Conservation (phyloP, 23 tunicate species). For the Oikopleura albicans region DNA sequence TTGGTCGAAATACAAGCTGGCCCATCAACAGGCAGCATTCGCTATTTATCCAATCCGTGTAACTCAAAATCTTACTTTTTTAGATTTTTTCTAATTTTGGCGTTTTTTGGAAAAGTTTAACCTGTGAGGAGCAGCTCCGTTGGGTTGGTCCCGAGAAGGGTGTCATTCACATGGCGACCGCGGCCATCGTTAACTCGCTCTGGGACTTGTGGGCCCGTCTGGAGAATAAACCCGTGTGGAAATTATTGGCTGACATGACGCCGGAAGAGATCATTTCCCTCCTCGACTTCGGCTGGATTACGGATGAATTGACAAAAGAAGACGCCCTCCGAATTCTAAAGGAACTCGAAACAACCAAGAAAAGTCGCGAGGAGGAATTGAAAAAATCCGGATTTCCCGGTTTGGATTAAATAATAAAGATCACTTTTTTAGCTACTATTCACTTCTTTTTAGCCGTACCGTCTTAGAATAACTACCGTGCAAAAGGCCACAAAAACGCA, state of each 20-base stretch:
- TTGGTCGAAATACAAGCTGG: too few relatives aligned
- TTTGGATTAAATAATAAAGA: too few relatives aligned
- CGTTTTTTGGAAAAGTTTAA: not conserved
- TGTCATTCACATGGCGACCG: conserved; percentile 74
- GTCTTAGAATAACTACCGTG: too few relatives aligned
- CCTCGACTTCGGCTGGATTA: conserved; percentile 76
- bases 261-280: conserved; percentile 53
- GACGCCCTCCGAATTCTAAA: not conserved
- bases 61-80: not conserved
- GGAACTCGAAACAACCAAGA: not conserved
- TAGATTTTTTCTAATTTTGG: not conserved
- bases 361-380: not conserved
- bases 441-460: too few relatives aligned
- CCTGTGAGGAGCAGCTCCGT: not conserved
- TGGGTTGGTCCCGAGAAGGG: conserved; percentile 99
- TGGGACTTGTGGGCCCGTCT: conserved; percentile 93
- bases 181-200: conserved; percentile 65
- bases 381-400: not conserved
- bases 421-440: too few relatives aligned
- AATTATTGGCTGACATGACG: conserved; percentile 57
- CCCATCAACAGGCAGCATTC: too few relatives aligned
- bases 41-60: too few relatives aligned
- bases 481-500: too few relatives aligned
- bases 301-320: not conserved
- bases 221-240: conserved; percentile 27